Conservation (phyloP, 2,888 invertebrate genomes). For the Ceraclea dissimilis region DNA sequence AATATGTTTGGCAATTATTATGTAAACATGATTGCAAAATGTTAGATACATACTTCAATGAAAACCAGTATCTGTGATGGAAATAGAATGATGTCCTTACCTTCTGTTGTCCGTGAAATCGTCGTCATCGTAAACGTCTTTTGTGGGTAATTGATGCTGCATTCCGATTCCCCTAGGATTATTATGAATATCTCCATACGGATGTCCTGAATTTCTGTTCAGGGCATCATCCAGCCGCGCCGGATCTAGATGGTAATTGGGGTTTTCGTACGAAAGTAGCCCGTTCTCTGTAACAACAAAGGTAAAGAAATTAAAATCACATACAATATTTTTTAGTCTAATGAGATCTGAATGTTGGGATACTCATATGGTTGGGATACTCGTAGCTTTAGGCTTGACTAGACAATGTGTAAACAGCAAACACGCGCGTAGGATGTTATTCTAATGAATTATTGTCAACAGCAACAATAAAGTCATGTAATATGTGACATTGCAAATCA, state of each 20-base stretch:
- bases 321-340: too few relatives aligned
- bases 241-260: slow-evolving; percentile 80
- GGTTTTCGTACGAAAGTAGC: slow-evolving; percentile 84
- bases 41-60: too few relatives aligned
- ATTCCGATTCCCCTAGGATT: slow-evolving; percentile 10
- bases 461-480: too few relatives aligned
- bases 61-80: too few relatives aligned
- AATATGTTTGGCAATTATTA: too few relatives aligned
- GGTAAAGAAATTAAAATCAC: not conserved
- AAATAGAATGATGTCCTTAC: slow-evolving; percentile 36
- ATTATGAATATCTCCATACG: slow-evolving; percentile 58
- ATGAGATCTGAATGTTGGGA: not conserved
- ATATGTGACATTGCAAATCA: too few relatives aligned
- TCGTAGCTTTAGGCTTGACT: too few relatives aligned
- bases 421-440: too few relatives aligned
- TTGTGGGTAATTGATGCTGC: slow-evolving; percentile 32
- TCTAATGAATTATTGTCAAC: too few relatives aligned
- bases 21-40: too few relatives aligned
- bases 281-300: slow-evolving; percentile 68
- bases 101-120: slow-evolving; percentile 46
- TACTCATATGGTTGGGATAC: too few relatives aligned
- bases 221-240: slow-evolving; percentile 68
- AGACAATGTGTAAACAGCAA: too few relatives aligned
- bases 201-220: slow-evolving; percentile 59
- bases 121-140: slow-evolving; percentile 45